Conservation (phyloP, 1,140 invertebrate species). For the Anastrepha ludens region DNA sequence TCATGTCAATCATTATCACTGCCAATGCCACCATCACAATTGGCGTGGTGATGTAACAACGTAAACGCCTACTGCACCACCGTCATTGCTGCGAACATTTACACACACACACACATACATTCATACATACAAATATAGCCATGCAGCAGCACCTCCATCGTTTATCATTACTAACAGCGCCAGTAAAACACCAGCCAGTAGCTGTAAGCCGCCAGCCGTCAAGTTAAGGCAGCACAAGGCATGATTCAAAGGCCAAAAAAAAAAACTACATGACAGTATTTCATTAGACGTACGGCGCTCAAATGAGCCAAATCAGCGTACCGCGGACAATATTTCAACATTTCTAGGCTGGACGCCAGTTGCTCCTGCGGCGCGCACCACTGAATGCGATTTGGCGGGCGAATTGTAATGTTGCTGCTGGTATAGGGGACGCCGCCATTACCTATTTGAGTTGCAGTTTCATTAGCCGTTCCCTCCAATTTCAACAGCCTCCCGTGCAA, state of each 20-base stretch:
- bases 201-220: not conserved
- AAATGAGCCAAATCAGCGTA: slow-evolving; percentile 30
- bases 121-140: not conserved
- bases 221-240: slow-evolving; percentile 14
- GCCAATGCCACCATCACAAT: not conserved
- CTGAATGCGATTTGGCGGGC: not conserved
- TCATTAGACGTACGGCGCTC: slow-evolving; percentile 4
- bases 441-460: not conserved
- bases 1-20: slow-evolving; percentile 13
- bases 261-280: not conserved
- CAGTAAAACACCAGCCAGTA: not conserved
- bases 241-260: not conserved
- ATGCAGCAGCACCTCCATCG: not conserved
- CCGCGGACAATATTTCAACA: not conserved
- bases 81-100: not conserved
- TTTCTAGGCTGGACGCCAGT: not conserved
- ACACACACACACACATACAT: too few relatives aligned
- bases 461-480: not conserved
- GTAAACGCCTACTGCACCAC: not conserved
- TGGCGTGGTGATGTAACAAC: not conserved
- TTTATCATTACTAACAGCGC: not conserved
- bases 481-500: not conserved
- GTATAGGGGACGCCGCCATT: not conserved
- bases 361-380: not conserved
- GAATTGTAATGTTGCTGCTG: not conserved